These are phyloP conservation scores for Sesamia inferens DNA, from an alignment of 2,888 invertebrate genomes.

Conservation along the genomic window DNA sequence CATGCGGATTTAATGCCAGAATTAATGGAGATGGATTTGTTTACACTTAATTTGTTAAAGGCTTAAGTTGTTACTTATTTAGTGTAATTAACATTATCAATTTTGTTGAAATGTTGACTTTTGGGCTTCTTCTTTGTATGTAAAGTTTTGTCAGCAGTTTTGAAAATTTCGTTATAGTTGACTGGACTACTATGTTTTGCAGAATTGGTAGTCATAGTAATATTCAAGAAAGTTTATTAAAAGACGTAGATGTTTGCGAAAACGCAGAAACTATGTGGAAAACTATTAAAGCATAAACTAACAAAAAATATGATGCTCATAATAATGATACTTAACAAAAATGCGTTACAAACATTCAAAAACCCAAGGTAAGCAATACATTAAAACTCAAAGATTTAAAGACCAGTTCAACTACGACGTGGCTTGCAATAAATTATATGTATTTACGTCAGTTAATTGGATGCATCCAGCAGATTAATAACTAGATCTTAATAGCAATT, in stretches of 20 bases:
- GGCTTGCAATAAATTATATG: slow-evolving; percentile 44
- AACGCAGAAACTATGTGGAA: too few relatives aligned
- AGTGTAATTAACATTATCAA: neutral
- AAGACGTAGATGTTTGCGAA: neutral
- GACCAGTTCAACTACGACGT: slow-evolving; percentile 32
- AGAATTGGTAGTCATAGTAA: neutral
- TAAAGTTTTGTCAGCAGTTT: neutral
- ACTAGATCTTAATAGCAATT: slow-evolving; percentile 40
- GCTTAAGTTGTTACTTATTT: neutral
- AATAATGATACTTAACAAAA: neutral
- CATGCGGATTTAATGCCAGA: slow-evolving; percentile 43
- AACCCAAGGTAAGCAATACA: slow-evolving; percentile 8
- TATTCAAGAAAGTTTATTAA: neutral
- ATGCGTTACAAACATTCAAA: neutral
- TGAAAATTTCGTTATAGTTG: neutral
- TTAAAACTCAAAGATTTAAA: slow-evolving; percentile 21
- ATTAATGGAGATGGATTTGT: slow-evolving; percentile 44
- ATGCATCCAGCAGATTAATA: slow-evolving; percentile 51
- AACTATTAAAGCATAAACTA: neutral
- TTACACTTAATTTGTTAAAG: slow-evolving; percentile 11
- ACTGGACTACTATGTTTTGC: neutral
- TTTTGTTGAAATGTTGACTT: neutral
- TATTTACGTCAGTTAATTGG: slow-evolving; percentile 51
- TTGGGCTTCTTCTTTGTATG: neutral
- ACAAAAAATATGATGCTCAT: neutral